Percentiles rank a stretch among this genome's conserved stretches.
Conservation (phyloP, 2,797 vertebrate species). For the Basileuterus tristriatus region DNA sequence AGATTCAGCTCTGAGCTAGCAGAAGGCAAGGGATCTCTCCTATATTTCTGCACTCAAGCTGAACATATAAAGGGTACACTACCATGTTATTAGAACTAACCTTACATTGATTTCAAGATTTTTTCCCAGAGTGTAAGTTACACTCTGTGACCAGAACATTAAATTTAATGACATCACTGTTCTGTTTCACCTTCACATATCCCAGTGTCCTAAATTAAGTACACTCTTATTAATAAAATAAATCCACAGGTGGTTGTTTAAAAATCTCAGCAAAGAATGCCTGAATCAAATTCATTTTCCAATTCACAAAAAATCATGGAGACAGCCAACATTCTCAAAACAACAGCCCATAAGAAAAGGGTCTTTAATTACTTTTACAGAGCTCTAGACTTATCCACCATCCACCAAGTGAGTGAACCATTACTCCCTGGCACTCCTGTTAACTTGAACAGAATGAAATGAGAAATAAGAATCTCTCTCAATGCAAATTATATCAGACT, state of each 20-base stretch:
- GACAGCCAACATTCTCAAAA: not conserved
- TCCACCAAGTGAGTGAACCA: not conserved
- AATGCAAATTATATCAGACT: not conserved
- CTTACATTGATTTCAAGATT: not conserved
- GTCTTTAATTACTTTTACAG: not conserved
- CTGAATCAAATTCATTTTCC: not conserved
- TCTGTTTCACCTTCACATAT: not conserved
- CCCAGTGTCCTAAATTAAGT: not conserved
- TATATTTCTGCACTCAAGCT: accelerated
- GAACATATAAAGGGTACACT: not conserved
- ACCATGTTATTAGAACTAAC: not conserved
- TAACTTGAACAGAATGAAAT: not conserved
- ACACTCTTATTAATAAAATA: not conserved
- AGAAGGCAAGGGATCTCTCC: not conserved
- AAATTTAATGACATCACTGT: not conserved
- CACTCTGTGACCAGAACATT: not conserved
- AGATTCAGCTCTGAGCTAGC: not conserved
- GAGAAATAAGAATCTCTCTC: not conserved
- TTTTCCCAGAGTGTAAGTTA: not conserved
- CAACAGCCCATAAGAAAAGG: not conserved
- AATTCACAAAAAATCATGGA: not conserved
- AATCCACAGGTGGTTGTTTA: not conserved
- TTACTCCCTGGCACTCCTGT: not conserved
- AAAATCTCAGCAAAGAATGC: not conserved
- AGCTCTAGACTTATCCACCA: not conserved